These are phyloP conservation scores for Aythya baeri DNA, from an alignment of 2,113 vertebrate genomes.

Conservation along the genomic window DNA sequence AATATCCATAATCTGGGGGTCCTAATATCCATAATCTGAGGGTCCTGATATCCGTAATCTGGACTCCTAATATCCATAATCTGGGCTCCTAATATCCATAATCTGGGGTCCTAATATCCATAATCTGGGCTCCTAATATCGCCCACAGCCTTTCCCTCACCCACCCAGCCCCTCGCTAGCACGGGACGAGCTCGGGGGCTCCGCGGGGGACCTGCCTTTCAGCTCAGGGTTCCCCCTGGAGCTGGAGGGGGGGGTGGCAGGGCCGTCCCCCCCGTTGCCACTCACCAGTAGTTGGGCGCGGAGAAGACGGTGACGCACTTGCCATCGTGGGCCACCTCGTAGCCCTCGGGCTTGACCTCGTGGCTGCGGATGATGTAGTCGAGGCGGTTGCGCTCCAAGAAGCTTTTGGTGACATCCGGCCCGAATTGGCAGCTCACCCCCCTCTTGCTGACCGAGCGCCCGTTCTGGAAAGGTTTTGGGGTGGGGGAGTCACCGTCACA, in stretches of 20 bases:
- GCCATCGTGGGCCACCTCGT: constrained; percentile 93
- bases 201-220: too few relatives aligned
- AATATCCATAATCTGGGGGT: too few relatives aligned
- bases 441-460: constrained; percentile 89
- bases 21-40: too few relatives aligned
- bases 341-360: constrained; percentile 93
- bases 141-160: too few relatives aligned
- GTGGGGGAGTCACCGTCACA: fast-evolving
- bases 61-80: too few relatives aligned
- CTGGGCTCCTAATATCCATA: too few relatives aligned
- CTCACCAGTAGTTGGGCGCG: constrained; percentile 96
- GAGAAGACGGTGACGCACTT: constrained; percentile 97
- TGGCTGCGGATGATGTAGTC: constrained; percentile 94
- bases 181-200: too few relatives aligned
- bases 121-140: too few relatives aligned
- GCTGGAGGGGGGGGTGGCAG: too few relatives aligned
- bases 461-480: constrained; percentile 71
- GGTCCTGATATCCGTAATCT: too few relatives aligned
- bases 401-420: constrained; percentile 88
- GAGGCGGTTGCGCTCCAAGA: constrained; percentile 90
- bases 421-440: constrained; percentile 97
- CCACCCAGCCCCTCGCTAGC: too few relatives aligned
- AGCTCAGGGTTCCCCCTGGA: neutral
- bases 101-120: too few relatives aligned
- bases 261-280: fast-evolving